These are phyloP conservation scores for Akabosia matsudoensis DNA, from an alignment of 1,140 invertebrate genomes.

Conservation along the genomic window DNA sequence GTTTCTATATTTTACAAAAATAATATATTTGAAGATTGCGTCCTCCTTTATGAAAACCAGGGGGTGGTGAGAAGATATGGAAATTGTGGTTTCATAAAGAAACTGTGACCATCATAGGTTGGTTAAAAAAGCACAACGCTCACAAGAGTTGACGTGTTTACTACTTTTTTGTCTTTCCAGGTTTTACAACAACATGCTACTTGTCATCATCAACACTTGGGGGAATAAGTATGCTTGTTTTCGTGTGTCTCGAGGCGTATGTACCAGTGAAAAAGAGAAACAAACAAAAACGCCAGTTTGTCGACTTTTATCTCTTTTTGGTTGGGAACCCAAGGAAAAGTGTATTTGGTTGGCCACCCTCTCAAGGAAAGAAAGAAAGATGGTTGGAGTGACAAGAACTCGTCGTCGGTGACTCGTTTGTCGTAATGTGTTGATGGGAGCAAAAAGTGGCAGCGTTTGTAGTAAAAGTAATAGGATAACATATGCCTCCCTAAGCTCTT, in stretches of 20 bases:
- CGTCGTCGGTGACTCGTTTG: neutral
- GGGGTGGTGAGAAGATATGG: neutral
- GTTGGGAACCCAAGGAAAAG: neutral
- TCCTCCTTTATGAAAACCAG: neutral
- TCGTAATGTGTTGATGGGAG: too few species aligned
- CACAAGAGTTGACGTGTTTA: neutral
- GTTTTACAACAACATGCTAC: neutral
- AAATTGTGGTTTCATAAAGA: neutral
- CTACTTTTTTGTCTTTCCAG: neutral
- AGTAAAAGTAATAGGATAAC: neutral
- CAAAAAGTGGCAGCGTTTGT: neutral
- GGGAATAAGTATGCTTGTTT: too few species aligned
- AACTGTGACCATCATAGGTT: neutral
- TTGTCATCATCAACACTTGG: too few species aligned
- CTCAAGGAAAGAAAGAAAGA: neutral
- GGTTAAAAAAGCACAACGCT: neutral
- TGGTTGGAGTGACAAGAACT: neutral
- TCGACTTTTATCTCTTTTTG: neutral
- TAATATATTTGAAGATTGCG: neutral
- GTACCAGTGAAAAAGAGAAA: neutral
- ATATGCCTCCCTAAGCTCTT: constrained; percentile 7
- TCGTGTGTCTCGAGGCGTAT: neutral
- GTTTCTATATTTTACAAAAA: neutral
- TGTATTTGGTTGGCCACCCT: neutral
- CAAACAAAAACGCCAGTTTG: neutral